These are phyloP conservation scores for rat (Rattus norvegicus) DNA, from an alignment of 2,113 vertebrate species.

Conservation along the genomic window DNA sequence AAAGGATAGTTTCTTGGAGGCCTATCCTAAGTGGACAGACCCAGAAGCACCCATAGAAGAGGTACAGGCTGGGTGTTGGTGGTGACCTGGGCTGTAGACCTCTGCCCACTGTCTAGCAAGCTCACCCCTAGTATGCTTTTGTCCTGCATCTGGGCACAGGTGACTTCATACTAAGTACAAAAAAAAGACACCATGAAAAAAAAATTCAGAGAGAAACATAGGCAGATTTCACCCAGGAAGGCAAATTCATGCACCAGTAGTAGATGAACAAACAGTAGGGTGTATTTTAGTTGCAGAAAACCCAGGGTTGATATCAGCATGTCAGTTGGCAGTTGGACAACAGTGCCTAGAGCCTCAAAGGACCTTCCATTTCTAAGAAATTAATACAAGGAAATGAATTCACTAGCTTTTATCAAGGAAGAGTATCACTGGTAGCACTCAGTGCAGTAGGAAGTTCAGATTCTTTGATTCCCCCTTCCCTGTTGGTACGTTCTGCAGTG, in stretches of 20 bases:
- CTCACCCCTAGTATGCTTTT: accelerated
- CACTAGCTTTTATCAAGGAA: background rate
- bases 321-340: no score
- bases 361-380: background rate
- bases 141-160: accelerated
- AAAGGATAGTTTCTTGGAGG: background rate
- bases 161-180: background rate
- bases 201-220: accelerated
- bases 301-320: accelerated
- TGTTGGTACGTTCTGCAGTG: no score
- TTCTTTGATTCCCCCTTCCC: background rate
- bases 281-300: accelerated
- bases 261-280: accelerated
- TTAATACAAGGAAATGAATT: background rate
- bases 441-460: background rate
- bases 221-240: background rate
- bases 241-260: background rate
- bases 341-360: background rate
- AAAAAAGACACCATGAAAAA: accelerated
- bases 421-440: background rate
- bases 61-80: accelerated
- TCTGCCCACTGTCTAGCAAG: background rate
- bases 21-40: background rate
- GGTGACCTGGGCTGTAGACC: background rate
- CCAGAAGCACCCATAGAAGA: background rate